A percentile compares a stretch with the other conserved stretches of the same genome.
phyloP scores from a whole-genome alignment of 2,113 vertebrate species.

The Malurus elegans region DNA sequence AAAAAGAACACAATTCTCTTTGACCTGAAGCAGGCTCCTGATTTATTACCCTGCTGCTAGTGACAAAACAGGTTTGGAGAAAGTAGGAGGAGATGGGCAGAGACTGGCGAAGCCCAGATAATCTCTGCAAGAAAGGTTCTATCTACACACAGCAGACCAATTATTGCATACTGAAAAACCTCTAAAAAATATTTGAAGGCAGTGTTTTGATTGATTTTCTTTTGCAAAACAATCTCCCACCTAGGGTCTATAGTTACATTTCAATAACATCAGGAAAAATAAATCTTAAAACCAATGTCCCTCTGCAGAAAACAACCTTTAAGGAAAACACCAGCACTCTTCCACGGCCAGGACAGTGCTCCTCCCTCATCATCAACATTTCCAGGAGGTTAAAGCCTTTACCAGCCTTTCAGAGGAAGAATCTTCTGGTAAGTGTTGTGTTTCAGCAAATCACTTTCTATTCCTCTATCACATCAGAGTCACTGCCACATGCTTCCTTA shows the following conservation, averaged over 20 bases:
- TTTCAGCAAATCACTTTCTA: background rate
- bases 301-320: background rate
- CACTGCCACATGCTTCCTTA: background rate
- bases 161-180: background rate
- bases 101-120: background rate
- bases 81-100: background rate
- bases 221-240: background rate
- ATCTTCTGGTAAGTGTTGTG: background rate
- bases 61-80: background rate
- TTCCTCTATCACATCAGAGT: background rate
- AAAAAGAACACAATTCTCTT: background rate
- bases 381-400: background rate
- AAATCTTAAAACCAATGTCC: background rate
- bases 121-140: background rate
- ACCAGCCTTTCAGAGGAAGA: background rate
- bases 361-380: background rate
- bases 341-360: background rate
- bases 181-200: background rate
- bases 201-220: constrained; percentile 4
- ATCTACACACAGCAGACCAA: background rate
- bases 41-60: background rate
- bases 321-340: background rate
- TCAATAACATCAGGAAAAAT: background rate
- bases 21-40: background rate
- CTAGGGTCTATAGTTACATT: background rate